phyloP scores from a whole-genome alignment of 2,888 invertebrate genomes.

The Endotricha flammealis region DNA sequence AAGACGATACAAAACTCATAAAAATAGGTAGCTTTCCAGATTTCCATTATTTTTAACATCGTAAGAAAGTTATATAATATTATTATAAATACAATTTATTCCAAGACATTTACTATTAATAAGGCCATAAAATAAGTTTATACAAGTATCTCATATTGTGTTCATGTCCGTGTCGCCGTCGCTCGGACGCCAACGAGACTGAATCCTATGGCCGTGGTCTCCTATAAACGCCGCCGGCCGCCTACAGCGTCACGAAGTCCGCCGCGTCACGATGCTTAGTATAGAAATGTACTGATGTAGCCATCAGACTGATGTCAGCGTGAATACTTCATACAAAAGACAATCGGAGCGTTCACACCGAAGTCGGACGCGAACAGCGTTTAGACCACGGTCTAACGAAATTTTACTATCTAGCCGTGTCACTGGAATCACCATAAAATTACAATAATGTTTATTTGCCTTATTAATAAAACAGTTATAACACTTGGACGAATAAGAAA shows the following conservation, averaged over 20 bases:
- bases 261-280: too few species aligned
- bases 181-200: slow-evolving; percentile 11
- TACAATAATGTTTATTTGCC: slow-evolving; percentile 34
- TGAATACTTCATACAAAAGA: too few species aligned
- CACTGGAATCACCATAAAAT: slow-evolving; percentile 25
- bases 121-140: slow-evolving; percentile 60
- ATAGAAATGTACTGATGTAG: too few species aligned
- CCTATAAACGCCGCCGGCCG: too few species aligned
- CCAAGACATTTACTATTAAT: slow-evolving; percentile 41
- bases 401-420: slow-evolving; percentile 57
- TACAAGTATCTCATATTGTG: slow-evolving; percentile 31
- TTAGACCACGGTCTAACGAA: too few species aligned
- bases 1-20: slow-evolving; percentile 20
- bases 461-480: slow-evolving; percentile 30
- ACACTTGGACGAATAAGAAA: slow-evolving; percentile 42
- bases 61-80: slow-evolving; percentile 33
- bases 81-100: slow-evolving; percentile 35
- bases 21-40: slow-evolving; percentile 27
- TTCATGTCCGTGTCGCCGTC: slow-evolving; percentile 24
- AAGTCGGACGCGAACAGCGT: too few species aligned
- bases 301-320: too few species aligned
- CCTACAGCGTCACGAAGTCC: too few species aligned
- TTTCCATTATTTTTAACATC: slow-evolving; percentile 27
- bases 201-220: too few species aligned
- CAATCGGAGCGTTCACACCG: too few species aligned